Percentiles rank a stretch among this genome's conserved stretches.
phyloP scores from a whole-genome alignment of 2,888 invertebrate species.

The Hoplodrina ambigua region DNA sequence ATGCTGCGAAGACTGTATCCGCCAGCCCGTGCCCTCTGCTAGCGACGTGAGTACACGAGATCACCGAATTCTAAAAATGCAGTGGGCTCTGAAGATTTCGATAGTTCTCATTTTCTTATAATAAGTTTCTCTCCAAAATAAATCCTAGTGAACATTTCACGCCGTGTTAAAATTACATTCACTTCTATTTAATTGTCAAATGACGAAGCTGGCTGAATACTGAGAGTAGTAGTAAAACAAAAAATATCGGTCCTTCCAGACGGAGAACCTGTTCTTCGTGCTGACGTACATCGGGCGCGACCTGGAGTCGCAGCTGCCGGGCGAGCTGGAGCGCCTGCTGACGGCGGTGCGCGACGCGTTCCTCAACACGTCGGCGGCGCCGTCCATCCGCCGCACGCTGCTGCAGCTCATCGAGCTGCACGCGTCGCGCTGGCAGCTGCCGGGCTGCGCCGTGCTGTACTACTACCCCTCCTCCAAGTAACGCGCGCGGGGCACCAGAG shows the following conservation, averaged over 20 bases:
- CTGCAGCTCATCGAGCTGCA: constrained; percentile 97
- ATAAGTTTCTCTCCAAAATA: too few species aligned
- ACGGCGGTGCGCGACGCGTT: constrained; percentile 96
- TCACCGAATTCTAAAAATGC: not conserved
- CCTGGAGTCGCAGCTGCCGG: constrained; percentile 95
- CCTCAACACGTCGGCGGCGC: constrained; percentile 93
- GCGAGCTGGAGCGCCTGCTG: constrained; percentile 94
- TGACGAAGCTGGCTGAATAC: too few species aligned
- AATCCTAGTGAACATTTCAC: too few species aligned
- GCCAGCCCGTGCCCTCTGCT: constrained; percentile 94
- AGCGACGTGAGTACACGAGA: constrained; percentile 92
- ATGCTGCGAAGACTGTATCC: constrained; percentile 97
- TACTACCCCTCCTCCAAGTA: constrained; percentile 94
- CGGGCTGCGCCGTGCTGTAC: constrained; percentile 96
- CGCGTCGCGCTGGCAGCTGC: constrained; percentile 97
- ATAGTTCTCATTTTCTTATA: not conserved
- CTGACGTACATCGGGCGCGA: constrained; percentile 97
- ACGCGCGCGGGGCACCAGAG: not conserved
- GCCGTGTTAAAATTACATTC: too few species aligned
- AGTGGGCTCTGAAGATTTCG: not conserved
- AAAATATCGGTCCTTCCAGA: constrained; percentile 84
- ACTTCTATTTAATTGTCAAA: too few species aligned
- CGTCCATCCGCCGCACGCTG: constrained; percentile 95
- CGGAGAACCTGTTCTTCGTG: constrained; percentile 97
- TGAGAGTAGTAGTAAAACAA: too few species aligned